Base-by-base conservation (phyloP, 1,140 invertebrate species). In the Cotesia vestalis region DNA sequence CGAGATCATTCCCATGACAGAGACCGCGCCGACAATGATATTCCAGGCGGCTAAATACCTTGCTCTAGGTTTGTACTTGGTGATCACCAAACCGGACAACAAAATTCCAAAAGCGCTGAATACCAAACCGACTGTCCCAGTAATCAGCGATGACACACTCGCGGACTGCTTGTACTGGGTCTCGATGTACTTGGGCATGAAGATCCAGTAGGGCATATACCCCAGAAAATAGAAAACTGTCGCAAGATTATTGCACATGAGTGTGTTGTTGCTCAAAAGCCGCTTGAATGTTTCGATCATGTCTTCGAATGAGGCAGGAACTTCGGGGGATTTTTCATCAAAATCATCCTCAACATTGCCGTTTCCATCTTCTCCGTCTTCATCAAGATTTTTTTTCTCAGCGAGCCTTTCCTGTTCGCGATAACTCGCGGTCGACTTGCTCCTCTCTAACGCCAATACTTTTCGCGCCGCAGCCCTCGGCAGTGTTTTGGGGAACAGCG, bases 161-260 rank as follows among this genome's bases (percentile, higher is more conserved):
- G 92, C 91, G 11, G 92, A 92, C 76, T 93, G 91, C 73, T 90
- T 89, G 78, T 93, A 94, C 80, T 93, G 91, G 0, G 90, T 91
- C 83, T 94, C 92, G 66, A 94, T 92, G 71, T 93, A 94, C 79
- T 94, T 94, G 0, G 92, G 92, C 81, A 92, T 89, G 76, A 92
- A 94, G 5, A 93, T 92, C 89, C 91, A 92, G 76, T 92, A 94
- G 0, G 92, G 92, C 82, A 91, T 91, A 75, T 91, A 91, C 0
- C 92, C 92, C 74, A 94, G 88, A 11, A 92, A 88, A 78, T 92
- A 92, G 76, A 93, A 92, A 1, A 93, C 89, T 0, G 89, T 88
- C 1, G 91, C 89, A 0, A 93, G 80, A 70, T 91, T 91, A 75
- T 93, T 92, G 78, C 89, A 91, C 86, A 93, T 91, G 35, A 92